Conservation (phyloP, 2,113 vertebrate genomes). For the Anhinga anhinga region DNA sequence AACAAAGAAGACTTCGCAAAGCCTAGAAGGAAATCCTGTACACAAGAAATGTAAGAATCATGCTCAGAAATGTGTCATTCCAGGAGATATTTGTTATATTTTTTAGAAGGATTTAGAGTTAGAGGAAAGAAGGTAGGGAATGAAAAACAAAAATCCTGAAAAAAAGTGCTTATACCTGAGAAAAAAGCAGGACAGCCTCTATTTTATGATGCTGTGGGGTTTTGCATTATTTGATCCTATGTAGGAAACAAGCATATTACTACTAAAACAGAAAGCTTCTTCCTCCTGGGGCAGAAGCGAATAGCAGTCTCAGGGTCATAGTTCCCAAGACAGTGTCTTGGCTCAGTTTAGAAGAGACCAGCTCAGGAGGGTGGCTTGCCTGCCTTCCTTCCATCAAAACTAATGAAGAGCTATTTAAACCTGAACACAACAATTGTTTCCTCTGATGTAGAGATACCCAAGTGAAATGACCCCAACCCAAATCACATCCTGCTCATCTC, state of each 20-base stretch:
- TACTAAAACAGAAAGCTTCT: neutral
- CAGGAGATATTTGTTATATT: neutral
- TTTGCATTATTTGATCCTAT: neutral
- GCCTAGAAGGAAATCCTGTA: slow-evolving; percentile 14
- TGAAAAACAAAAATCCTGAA: neutral
- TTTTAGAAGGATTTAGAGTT: neutral
- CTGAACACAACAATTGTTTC: rapidly evolving
- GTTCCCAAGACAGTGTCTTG: neutral
- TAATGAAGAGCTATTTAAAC: neutral
- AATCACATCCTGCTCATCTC: neutral
- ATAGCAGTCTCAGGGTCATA: neutral
- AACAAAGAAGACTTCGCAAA: slow-evolving; percentile 54
- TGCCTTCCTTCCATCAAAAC: neutral
- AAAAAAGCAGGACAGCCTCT: neutral
- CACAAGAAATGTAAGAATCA: neutral
- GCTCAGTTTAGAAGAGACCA: neutral
- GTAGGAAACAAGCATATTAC: neutral
- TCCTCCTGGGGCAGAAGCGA: neutral
- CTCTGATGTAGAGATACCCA: neutral
- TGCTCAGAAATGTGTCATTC: neutral
- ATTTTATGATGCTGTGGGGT: neutral
- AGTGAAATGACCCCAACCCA: neutral
- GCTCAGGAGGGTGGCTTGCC: neutral
- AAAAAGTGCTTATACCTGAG: neutral
- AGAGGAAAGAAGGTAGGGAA: neutral